Conservation (phyloP, 2,797 vertebrate genomes). For the Muscicapa comitata region DNA sequence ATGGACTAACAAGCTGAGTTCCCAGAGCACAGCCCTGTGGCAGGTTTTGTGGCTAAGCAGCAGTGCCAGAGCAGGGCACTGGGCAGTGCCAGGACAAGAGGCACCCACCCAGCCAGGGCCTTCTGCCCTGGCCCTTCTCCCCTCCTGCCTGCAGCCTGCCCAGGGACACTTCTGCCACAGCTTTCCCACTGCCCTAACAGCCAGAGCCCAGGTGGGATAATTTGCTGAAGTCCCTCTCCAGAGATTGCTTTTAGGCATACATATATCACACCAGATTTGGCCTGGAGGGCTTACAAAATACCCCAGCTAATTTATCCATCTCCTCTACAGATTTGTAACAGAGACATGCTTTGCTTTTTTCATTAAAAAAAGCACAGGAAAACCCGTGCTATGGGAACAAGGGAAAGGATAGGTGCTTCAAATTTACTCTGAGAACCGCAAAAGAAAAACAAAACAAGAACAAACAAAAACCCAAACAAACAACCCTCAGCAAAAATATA, state of each 20-base stretch:
- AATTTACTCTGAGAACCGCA: background rate
- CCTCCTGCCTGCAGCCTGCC: background rate
- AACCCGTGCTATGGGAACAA: background rate
- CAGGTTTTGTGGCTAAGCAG: background rate
- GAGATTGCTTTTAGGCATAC: background rate
- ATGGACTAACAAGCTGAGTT: background rate
- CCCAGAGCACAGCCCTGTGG: background rate
- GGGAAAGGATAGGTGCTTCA: background rate
- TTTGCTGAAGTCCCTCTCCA: background rate
- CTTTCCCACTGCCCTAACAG: background rate
- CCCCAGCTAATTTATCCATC: background rate
- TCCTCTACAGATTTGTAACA: background rate
- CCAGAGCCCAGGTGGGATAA: background rate
- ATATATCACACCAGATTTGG: background rate
- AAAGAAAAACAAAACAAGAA: background rate
- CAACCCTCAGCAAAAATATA: background rate
- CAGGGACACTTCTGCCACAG: background rate
- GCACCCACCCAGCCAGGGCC: accelerated
- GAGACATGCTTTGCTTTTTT: background rate
- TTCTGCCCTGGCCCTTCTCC: background rate
- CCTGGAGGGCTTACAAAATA: background rate
- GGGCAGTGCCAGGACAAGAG: background rate
- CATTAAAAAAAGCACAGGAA: background rate
- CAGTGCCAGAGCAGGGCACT: background rate
- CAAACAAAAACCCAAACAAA: background rate